A percentile compares a stretch with the other conserved stretches of the same genome.
These are phyloP conservation scores for Petaurus breviceps DNA, from an alignment of 2,113 vertebrate species.

Conservation along the genomic window DNA sequence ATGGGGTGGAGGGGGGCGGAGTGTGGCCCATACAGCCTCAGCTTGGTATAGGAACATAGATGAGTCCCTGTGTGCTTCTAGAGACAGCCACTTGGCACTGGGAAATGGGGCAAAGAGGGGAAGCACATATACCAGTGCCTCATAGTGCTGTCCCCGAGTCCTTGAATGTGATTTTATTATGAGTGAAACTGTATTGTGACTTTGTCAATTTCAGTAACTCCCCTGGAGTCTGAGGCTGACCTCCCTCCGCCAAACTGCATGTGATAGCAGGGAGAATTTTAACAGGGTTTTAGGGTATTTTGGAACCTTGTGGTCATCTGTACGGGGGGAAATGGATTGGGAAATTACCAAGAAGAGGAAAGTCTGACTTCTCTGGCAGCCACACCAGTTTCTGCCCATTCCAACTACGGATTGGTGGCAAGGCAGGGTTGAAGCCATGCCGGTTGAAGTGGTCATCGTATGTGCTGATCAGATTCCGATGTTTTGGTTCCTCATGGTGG, in stretches of 20 bases:
- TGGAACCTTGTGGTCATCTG: neutral
- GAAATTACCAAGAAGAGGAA: slow-evolving; percentile 81
- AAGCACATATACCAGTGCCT: neutral
- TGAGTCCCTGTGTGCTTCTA: fast-evolving
- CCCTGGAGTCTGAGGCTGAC: neutral
- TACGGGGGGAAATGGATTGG: fast-evolving
- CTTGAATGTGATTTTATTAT: neutral
- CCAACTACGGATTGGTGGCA: slow-evolving; percentile 80
- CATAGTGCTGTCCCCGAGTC: neutral
- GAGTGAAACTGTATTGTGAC: neutral
- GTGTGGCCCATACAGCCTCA: neutral
- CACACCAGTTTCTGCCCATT: slow-evolving; percentile 77
- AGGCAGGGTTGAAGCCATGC: slow-evolving; percentile 53
- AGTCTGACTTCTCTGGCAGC: slow-evolving; percentile 85
- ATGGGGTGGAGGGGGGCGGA: neutral
- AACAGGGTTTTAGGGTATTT: neutral
- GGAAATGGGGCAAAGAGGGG: no score
- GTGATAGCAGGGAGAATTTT: neutral
- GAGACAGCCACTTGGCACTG: neutral
- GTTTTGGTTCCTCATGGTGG: slow-evolving; percentile 78
- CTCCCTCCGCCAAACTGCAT: neutral
- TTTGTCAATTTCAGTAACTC: neutral
- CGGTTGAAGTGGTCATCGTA: slow-evolving; percentile 85
- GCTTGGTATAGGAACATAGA: fast-evolving
- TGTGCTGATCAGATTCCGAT: slow-evolving; percentile 81